Percentiles rank a stretch among this genome's conserved stretches.
phyloP scores from a whole-genome alignment of 2,113 vertebrate genomes.

The Pollachius pollachius region DNA sequence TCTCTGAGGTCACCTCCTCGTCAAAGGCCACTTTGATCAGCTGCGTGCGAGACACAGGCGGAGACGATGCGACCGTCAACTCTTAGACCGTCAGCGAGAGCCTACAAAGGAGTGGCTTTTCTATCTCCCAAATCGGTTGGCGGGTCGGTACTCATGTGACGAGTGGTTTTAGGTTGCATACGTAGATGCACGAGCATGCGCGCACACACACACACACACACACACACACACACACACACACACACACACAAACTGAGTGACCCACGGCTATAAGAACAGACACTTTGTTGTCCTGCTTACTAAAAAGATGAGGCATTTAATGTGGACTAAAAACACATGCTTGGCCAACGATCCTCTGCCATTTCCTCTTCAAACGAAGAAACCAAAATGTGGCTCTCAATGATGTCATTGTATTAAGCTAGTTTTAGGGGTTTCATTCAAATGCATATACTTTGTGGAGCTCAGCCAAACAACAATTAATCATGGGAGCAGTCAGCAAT shows the following conservation, averaged over 20 bases:
- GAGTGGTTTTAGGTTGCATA: too few relatives aligned
- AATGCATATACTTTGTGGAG: neutral
- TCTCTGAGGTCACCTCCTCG: constrained; percentile 94
- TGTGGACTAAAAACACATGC: constrained; percentile 54
- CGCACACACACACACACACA: neutral
- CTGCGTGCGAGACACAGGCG: constrained; percentile 61
- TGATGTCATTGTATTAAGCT: neutral
- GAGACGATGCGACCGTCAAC: too few relatives aligned
- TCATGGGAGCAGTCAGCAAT: too few relatives aligned
- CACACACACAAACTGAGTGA: constrained; percentile 23
- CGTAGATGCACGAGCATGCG: too few relatives aligned
- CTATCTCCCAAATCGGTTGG: too few relatives aligned
- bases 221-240: neutral
- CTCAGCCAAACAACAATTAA: too few relatives aligned
- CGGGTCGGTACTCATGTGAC: too few relatives aligned
- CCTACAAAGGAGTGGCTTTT: too few relatives aligned
- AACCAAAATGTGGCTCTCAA: neutral
- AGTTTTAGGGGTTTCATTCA: neutral
- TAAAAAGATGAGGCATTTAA: constrained; percentile 63
- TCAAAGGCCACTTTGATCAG: constrained; percentile 97
- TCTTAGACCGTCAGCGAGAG: too few relatives aligned
- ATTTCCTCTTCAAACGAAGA: constrained; percentile 17
- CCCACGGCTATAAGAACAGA: constrained; percentile 22
- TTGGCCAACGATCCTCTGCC: constrained; percentile 31
- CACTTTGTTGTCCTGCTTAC: constrained; percentile 44